Base-by-base conservation (phyloP, 2,888 invertebrate species). In the Parochlus steinenii region DNA sequence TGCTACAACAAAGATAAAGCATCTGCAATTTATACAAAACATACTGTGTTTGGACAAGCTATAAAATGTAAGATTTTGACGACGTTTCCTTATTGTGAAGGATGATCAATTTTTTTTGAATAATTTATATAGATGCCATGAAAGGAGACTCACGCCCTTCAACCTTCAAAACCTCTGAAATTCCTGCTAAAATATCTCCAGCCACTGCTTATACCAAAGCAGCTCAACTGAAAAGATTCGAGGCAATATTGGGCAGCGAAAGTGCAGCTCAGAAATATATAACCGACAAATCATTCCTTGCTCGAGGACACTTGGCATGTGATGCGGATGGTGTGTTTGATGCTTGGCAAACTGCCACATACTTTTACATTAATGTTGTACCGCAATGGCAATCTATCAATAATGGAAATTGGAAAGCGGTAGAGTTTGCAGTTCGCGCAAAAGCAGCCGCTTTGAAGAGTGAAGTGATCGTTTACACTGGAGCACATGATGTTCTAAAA, bases 311-410 rank as follows among this genome's bases (percentile, higher is more conserved):
- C 44, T 45, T 64, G 36, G 50, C 62, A 8, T 64, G 64, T 4
- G 59, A 58, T 45, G 61, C 53, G 6, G 65, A 66, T 48, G 62
- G 62, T 44, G 46, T 62, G 25, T 54, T 55, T 40, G 50, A 54
- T n/a, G 49, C 57, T 31, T 54, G 56, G 43, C 62, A 64, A 43
- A 53, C 49, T 37, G 50, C 58, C 3, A 62, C 63, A 4, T 65
- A 60, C 44, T 64, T 55, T 43, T 65, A 57, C 46, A 47, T 63
- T 15, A 66, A 65, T 41, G 53, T 51, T 1, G 54, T 53, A 12
- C 64, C 64, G 0, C 63, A 64, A 42, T 65, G 63, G 63, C 57
- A 58, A 37, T 22, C 8, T 16, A 30, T 64, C 26, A 65, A 64
- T 43, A 53, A 46, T 8, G 61, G 58, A 11, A 63, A 63, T 44